A percentile compares a stretch with the other conserved stretches of the same genome.
Evolutionary conservation across 2,113 vertebrate genomes (phyloP).

Genomic region (Camelus bactrianus): DNA sequence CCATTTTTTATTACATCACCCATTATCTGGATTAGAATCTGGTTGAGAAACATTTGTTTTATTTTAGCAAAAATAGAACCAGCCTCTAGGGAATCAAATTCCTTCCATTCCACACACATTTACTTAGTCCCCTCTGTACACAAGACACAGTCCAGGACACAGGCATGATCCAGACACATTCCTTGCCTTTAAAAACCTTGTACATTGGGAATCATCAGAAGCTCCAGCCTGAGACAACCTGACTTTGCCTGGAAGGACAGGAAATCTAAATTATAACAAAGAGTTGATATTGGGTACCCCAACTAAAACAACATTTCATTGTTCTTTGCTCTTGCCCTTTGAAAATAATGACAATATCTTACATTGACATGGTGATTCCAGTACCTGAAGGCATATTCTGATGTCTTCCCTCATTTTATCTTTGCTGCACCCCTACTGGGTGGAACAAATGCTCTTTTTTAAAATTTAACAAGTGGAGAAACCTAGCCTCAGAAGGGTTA

Average conservation of each 20-base stretch:
- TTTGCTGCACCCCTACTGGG: not conserved
- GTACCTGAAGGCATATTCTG: not conserved
- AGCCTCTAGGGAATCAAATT: not conserved
- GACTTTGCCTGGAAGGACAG: not conserved
- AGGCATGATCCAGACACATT: not conserved
- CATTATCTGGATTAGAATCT: constrained; percentile 57
- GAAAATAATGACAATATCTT: constrained; percentile 9
- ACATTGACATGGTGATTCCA: not conserved
- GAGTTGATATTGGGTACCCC: not conserved
- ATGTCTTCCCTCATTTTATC: not conserved
- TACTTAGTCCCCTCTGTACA: not conserved
- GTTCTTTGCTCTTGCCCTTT: not conserved
- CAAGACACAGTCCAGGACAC: constrained; percentile 3
- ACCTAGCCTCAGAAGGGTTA: not conserved
- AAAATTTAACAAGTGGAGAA: not conserved
- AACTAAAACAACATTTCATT: not conserved
- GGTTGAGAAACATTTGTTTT: constrained; percentile 55
- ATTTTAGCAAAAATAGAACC: constrained; percentile 11
- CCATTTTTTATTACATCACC: constrained; percentile 30
- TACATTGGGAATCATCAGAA: not conserved
- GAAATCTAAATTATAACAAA: constrained; percentile 48
- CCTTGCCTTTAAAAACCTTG: not conserved
- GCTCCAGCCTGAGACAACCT: not conserved
- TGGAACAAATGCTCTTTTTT: not conserved
- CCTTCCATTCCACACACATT: not conserved